Percentiles rank a stretch among this genome's conserved stretches.
These are phyloP conservation scores for Lacanobia oleracea DNA, from an alignment of 2,888 invertebrate species.

Conservation along the genomic window DNA sequence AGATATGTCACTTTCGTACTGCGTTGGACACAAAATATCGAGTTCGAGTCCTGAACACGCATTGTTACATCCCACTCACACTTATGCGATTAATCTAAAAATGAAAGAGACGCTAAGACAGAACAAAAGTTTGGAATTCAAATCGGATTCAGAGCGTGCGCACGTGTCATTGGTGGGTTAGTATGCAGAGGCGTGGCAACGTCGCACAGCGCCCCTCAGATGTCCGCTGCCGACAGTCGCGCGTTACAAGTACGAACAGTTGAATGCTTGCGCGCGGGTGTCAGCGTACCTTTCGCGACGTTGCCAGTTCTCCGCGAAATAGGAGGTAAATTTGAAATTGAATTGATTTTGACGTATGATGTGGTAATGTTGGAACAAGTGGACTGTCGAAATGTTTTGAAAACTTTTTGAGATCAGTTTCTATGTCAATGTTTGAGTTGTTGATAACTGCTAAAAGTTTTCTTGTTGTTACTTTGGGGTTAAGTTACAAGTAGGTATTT, in stretches of 20 bases:
- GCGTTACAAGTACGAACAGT: slow-evolving; percentile 86
- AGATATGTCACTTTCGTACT: slow-evolving; percentile 52
- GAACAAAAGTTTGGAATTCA: slow-evolving; percentile 65
- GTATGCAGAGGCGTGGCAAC: slow-evolving; percentile 82
- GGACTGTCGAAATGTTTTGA: slow-evolving; percentile 37
- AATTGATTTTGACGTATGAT: slow-evolving; percentile 63
- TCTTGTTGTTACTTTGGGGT: not conserved
- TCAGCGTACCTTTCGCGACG: slow-evolving; percentile 82
- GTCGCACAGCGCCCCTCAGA: slow-evolving; percentile 82
- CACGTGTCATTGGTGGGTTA: slow-evolving; percentile 76
- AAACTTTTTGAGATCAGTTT: slow-evolving; percentile 5
- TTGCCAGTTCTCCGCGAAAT: slow-evolving; percentile 82
- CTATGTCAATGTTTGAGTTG: not conserved
- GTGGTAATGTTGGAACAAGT: slow-evolving; percentile 62
- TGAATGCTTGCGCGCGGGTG: slow-evolving; percentile 87
- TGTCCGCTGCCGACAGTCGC: slow-evolving; percentile 84
- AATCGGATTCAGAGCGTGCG: slow-evolving; percentile 70
- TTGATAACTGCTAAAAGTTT: slow-evolving; percentile 17
- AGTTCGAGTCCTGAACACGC: slow-evolving; percentile 47
- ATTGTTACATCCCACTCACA: slow-evolving; percentile 61
- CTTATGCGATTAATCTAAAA: slow-evolving; percentile 42
- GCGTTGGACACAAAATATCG: slow-evolving; percentile 36
- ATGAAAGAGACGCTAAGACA: slow-evolving; percentile 67
- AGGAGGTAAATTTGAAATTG: slow-evolving; percentile 84
- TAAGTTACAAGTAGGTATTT: slow-evolving; percentile 1